Base-by-base conservation (phyloP, 2,888 invertebrate species). In the Mechanitis mazaeus region DNA sequence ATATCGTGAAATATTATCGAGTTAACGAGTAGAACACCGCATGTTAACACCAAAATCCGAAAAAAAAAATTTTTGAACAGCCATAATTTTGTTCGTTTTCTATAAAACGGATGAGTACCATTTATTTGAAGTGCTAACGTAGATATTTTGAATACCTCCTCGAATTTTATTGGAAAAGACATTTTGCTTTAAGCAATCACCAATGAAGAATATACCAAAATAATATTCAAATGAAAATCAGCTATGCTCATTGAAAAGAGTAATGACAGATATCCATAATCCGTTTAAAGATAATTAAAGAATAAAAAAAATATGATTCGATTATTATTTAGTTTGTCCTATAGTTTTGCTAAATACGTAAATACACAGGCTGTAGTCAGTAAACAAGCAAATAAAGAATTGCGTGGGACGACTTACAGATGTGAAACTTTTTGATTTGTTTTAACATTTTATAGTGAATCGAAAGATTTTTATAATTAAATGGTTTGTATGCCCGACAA, bases 1-100 rank as follows among this genome's bases (percentile, higher is more conserved):
- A 81, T 69, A 47, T 85, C 82, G 55, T 80, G 71, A 2, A 64
- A 65, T 11, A 79, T 61, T 6, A 80, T 68, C 0, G 84, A 80
- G 64, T 80, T 67, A 0, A 63, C 0, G 1, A 83, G 69, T n/a
- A 77, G 70, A 2, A 56, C 11, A 31, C 67, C 63, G 38, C 61
- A 59, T 3, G 59, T 9, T 2, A 61, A 38, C 3, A 58, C 50
- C 6, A 62, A 33, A 3, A 50, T n/a, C n/a, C 57, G 61, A 11
- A 57, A 59, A 33, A 62, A 42, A 20, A 60, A 50, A 5, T 60
- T 61, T 45, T 64, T 64, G 1, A 67, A 38, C 12, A 57, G 54
- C 64, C 64, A 66, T 9, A 63, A 46, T 33, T 58, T 58, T n/a
- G 64, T 59, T 33, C 55, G 58, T 7, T 56, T 54, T 7, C 31